Evolutionary conservation across 2,113 vertebrate species (phyloP).

Genomic region (Morone chrysops): DNA sequence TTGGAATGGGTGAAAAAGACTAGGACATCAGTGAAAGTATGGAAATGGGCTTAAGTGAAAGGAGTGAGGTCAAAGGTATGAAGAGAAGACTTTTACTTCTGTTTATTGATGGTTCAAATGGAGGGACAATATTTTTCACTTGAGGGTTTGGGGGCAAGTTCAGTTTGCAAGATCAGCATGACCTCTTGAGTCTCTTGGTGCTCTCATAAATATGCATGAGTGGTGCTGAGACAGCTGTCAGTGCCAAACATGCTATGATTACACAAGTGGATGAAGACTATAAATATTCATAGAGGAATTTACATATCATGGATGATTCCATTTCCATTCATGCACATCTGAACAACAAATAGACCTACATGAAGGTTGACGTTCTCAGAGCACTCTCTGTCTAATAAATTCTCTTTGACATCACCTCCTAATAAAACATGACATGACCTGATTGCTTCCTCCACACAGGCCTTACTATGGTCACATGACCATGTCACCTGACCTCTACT

Average conservation of each 20-base stretch:
- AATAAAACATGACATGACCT: background rate
- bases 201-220: slow-evolving; percentile 20
- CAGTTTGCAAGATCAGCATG: background rate
- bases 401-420: background rate
- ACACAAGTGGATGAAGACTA: slow-evolving; percentile 6
- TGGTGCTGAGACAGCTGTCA: slow-evolving; percentile 36
- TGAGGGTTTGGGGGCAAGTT: background rate
- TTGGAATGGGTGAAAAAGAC: background rate
- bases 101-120: background rate
- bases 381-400: background rate
- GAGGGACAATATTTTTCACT: background rate
- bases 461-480: slow-evolving; percentile 77
- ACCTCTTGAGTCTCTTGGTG: background rate
- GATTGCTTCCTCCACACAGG: slow-evolving; percentile 49
- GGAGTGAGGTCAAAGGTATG: background rate
- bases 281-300: slow-evolving; percentile 21
- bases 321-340: background rate
- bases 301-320: background rate
- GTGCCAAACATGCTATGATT: slow-evolving; percentile 3
- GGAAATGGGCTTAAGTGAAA: background rate
- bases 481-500: slow-evolving; percentile 69
- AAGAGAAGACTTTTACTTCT: background rate
- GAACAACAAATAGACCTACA: background rate
- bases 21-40: background rate
- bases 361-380: background rate